Percentiles rank a stretch among this genome's conserved stretches.
These are phyloP conservation scores for Steatocranus sp. DNA, from an alignment of 2,797 vertebrate species.

Conservation along the genomic window DNA sequence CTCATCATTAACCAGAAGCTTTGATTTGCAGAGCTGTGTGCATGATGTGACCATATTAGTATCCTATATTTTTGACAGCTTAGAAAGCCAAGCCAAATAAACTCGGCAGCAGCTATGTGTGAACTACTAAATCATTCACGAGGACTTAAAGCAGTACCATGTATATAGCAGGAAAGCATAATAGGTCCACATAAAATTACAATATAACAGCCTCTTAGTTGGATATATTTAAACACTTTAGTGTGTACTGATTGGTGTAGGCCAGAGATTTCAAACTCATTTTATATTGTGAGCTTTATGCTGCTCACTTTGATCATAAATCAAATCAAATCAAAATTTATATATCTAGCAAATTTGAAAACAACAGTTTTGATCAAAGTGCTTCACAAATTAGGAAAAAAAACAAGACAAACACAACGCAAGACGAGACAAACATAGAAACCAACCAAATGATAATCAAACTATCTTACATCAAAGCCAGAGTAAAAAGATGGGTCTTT, in stretches of 20 bases:
- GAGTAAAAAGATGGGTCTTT: neutral
- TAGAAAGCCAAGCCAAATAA: neutral
- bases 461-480: accelerated
- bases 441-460: neutral
- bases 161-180: neutral
- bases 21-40: neutral
- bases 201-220: neutral
- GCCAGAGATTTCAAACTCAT: neutral
- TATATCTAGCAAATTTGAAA: neutral
- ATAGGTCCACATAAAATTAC: neutral
- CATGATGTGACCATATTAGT: neutral
- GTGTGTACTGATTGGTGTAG: neutral
- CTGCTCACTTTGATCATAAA: neutral
- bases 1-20: neutral
- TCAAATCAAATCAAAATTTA: neutral
- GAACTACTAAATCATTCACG: neutral
- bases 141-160: neutral
- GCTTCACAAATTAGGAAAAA: neutral
- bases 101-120: neutral
- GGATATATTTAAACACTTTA: neutral
- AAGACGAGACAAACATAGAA: neutral
- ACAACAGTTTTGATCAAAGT: neutral
- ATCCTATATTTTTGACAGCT: neutral
- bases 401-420: accelerated
- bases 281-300: accelerated